Base-by-base conservation (phyloP, 2,797 vertebrate species). In the Coregonus ussuriensis region DNA sequence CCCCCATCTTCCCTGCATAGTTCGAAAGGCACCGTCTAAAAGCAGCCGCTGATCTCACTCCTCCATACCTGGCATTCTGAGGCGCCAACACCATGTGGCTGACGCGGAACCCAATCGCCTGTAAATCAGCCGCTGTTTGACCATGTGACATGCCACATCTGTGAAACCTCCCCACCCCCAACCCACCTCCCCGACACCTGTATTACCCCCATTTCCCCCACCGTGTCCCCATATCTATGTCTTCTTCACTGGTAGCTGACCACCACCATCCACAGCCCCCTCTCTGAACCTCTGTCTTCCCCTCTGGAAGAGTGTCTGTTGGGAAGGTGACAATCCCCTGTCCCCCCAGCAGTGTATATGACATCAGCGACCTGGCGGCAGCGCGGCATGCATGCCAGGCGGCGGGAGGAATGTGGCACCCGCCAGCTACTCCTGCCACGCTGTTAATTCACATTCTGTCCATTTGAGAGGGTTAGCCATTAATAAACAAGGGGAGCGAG, bases 61-160 rank as follows among this genome's bases (percentile, higher is more conserved):
- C 63, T 82, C 84, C 90, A 92, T 94, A 91, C 88, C 87, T 88
- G 84, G 76, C 89, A 94, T 94, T 94, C 92, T 92, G 91, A 87
- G 89, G 88, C 88, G 41, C 41, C 41, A 47, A 47, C 41, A 47
- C 41, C 41, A 47, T 11, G 41, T 47, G 41, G 41, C 9, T 47
- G 9, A 11, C 41, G 3, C 41, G 90, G 90, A 93, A 93, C 92
- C 85, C 7, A 91, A 94, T 89, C 91, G 77, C 83, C 84, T 78
- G 83, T 92, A 93, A 93, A 93, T 94, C 89, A 87, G 80, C 79
- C 79, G 85, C 89, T 90, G 89, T 93, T 93, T 93, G 91, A 94
- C 91, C 92, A 94, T 91, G 91, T 94, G 92, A 93, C 92, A 88
- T 41, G 87, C 86, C 86, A 83, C 87, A 92, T 92, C 90, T 89